Conservation (phyloP, 64 coral and sea anemone species). For the Dendronephthya gigantea region DNA sequence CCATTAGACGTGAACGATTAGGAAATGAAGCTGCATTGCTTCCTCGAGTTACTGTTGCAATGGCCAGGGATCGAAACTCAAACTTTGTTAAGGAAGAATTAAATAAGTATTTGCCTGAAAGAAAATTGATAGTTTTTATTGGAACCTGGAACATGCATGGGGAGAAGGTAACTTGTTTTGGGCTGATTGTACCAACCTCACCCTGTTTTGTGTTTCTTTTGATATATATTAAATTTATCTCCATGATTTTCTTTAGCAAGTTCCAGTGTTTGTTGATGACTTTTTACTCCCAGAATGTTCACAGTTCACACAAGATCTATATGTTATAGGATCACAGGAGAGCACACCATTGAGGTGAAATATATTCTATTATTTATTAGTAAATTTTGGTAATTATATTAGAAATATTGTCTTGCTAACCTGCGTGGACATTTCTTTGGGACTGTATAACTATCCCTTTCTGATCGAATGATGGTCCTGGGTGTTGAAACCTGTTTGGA, state of each 20-base stretch:
- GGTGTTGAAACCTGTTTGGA: too few relatives aligned
- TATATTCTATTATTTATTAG: too few relatives aligned
- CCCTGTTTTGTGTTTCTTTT: neutral
- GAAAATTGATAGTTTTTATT: conserved; percentile 62
- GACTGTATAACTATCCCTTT: too few relatives aligned
- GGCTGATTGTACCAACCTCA: neutral
- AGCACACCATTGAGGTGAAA: conserved; percentile 61
- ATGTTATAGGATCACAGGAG: conserved; percentile 82
- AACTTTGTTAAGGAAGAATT: conserved; percentile 94
- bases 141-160: conserved; percentile 99
- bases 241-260: conserved; percentile 40
- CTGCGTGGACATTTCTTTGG: neutral
- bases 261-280: conserved; percentile 71
- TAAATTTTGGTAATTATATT: too few relatives aligned
- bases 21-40: neutral
- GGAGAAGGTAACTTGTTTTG: conserved; percentile 57
- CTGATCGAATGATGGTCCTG: too few relatives aligned
- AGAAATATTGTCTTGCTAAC: neutral
- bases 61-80: conserved; percentile 58
- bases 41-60: conserved; percentile 44
- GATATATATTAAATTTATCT: neutral
- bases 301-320: conserved; percentile 81
- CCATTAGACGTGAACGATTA: neutral
- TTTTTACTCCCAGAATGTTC: conserved; percentile 63
- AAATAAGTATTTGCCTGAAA: conserved; percentile 76